Evolutionary conservation across 2,888 invertebrate species (phyloP).

Genomic region (Tineola bisselliella): DNA sequence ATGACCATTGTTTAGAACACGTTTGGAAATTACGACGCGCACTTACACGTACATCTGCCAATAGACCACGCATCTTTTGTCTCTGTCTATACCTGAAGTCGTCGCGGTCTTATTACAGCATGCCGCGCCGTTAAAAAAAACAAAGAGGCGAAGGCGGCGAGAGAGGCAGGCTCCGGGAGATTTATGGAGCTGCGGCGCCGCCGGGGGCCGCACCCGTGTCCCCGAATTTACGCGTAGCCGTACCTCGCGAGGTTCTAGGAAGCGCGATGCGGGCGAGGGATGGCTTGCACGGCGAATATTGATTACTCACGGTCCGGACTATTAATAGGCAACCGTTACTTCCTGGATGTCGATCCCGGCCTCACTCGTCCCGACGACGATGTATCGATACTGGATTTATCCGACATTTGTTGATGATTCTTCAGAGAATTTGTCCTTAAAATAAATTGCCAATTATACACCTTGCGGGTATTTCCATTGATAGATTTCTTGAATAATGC

Average conservation of each 20-base stretch:
- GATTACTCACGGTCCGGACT: constrained; percentile 47
- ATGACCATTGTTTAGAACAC: constrained; percentile 14
- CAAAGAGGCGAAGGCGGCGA: constrained; percentile 40
- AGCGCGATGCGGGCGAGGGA: constrained; percentile 45
- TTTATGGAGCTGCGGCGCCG: constrained; percentile 61
- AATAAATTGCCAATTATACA: background rate
- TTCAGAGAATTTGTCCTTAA: background rate
- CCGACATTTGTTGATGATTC: background rate
- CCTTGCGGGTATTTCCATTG: background rate
- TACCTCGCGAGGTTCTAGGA: constrained; percentile 41
- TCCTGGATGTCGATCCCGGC: constrained; percentile 28
- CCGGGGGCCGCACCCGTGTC: constrained; percentile 32
- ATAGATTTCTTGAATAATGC: background rate
- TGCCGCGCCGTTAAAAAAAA: constrained; percentile 41
- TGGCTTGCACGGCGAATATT: constrained; percentile 46
- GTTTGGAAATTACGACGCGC: constrained; percentile 20
- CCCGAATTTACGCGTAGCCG: constrained; percentile 21
- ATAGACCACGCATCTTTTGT: constrained; percentile 27
- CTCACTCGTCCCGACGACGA: constrained; percentile 19
- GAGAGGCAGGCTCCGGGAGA: constrained; percentile 38
- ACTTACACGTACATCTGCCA: constrained; percentile 42
- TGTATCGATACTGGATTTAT: constrained; percentile 5
- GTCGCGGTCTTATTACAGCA: constrained; percentile 57
- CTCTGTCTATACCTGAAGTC: constrained; percentile 51
- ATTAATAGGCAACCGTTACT: constrained; percentile 41